Conservation (phyloP, 2,888 invertebrate species). For the Amiota mariae region DNA sequence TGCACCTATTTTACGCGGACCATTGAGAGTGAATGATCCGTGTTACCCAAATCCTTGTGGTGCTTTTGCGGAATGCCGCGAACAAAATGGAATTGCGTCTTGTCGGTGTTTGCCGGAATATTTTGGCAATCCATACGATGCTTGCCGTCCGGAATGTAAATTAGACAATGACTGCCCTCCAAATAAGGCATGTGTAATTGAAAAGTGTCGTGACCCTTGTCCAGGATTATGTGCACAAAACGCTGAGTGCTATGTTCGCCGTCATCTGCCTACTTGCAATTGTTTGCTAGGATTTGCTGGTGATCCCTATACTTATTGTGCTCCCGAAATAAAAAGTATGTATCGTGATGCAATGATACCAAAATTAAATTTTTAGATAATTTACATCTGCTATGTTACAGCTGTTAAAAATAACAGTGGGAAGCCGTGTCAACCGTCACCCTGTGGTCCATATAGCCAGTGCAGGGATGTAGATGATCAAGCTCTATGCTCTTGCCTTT, state of each 20-base stretch:
- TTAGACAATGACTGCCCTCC: conserved; percentile 82
- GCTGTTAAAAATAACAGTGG: conserved; percentile 61
- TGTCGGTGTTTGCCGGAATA: conserved; percentile 83
- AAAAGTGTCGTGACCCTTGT: conserved; percentile 86
- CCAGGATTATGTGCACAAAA: conserved; percentile 85
- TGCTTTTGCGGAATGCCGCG: conserved; percentile 82
- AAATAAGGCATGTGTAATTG: conserved; percentile 81
- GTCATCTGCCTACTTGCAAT: conserved; percentile 81
- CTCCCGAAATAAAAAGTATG: conserved; percentile 75
- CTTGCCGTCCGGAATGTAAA: conserved; percentile 84
- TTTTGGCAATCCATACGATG: conserved; percentile 85
- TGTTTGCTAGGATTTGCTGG: conserved; percentile 83
- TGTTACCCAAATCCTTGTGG: conserved; percentile 89
- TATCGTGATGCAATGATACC: conserved; percentile 14
- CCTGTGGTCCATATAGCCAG: conserved; percentile 86
- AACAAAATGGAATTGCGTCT: conserved; percentile 78
- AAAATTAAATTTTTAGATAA: background rate
- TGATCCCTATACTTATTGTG: conserved; percentile 83
- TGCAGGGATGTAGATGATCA: conserved; percentile 81
- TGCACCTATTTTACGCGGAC: conserved; percentile 73
- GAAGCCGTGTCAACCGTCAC: conserved; percentile 76
- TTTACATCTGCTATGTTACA: conserved; percentile 33
- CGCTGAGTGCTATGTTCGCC: conserved; percentile 83
- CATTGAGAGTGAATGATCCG: conserved; percentile 75
- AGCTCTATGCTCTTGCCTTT: conserved; percentile 81